These are phyloP conservation scores for Megaleporinus macrocephalus DNA, from an alignment of 2,113 vertebrate genomes.

Conservation along the genomic window DNA sequence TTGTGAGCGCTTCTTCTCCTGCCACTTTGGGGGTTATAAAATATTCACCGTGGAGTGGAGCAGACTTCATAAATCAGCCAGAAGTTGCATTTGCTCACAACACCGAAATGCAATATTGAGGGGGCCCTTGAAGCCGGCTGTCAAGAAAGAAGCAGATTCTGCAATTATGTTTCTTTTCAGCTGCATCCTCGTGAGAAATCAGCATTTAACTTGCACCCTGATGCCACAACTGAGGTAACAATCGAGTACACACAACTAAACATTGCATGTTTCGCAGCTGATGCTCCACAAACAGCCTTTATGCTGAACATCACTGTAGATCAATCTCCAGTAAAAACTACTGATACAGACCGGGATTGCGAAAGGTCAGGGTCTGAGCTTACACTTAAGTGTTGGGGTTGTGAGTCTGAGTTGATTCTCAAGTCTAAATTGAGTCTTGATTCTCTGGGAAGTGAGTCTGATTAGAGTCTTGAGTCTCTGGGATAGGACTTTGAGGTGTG, in stretches of 20 bases:
- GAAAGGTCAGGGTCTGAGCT: too few relatives aligned
- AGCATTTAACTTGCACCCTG: background rate
- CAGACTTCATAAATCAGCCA: slow-evolving; percentile 5
- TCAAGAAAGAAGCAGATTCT: background rate
- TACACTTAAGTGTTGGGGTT: too few relatives aligned
- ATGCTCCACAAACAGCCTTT: background rate
- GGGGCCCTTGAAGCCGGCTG: background rate
- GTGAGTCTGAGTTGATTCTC: too few relatives aligned
- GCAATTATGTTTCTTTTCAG: background rate
- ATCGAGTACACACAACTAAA: background rate
- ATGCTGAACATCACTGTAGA: too few relatives aligned
- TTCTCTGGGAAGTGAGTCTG: too few relatives aligned
- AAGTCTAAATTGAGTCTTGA: too few relatives aligned
- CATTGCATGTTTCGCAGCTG: background rate
- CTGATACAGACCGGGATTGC: too few relatives aligned
- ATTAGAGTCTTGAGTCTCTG: too few relatives aligned
- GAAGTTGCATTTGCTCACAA: background rate
- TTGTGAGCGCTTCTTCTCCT: background rate
- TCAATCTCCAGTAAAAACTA: too few relatives aligned
- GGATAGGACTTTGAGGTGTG: too few relatives aligned
- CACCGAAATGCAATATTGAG: background rate
- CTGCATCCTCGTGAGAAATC: background rate
- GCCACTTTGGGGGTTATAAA: background rate
- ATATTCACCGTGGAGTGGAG: slow-evolving; percentile 12
- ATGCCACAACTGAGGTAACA: background rate